Percentiles rank a stretch among this genome's conserved stretches.
phyloP scores from a whole-genome alignment of 2,797 vertebrate species.

The Rousettus madagascariensis region DNA sequence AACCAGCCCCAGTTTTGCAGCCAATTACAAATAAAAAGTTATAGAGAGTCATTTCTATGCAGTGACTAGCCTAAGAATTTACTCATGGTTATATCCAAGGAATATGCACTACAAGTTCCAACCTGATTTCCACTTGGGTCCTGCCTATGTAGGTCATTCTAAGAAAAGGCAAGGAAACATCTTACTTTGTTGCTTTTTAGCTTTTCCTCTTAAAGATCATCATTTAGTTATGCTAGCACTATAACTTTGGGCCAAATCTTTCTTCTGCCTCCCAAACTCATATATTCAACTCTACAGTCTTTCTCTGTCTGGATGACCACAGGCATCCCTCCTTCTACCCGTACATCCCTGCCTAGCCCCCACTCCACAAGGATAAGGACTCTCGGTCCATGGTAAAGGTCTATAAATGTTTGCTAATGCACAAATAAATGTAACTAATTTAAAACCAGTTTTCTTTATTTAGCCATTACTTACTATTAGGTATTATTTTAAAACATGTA shows the following conservation, averaged over 20 bases:
- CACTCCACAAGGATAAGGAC: not conserved
- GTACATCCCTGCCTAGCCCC: not conserved
- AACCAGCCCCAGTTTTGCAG: conserved; percentile 12
- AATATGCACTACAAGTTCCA: not conserved
- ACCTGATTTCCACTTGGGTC: conserved; percentile 10
- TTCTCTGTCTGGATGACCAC: not conserved
- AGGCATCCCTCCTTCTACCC: not conserved
- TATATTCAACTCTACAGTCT: not conserved
- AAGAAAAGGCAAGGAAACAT: not conserved
- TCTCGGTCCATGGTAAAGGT: not conserved
- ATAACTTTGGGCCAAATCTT: not conserved
- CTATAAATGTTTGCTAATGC: not conserved
- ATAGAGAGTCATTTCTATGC: not conserved
- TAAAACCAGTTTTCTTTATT: conserved; percentile 24
- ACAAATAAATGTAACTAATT: not conserved
- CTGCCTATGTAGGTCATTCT: conserved; percentile 44
- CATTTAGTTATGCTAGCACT: not conserved
- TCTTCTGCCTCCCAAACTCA: not conserved
- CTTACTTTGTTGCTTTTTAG: conserved; percentile 28
- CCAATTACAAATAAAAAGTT: not conserved
- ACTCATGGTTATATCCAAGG: not conserved
- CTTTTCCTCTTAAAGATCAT: conserved; percentile 31
- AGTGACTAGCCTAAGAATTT: not conserved
- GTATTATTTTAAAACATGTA: not conserved
- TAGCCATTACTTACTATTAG: not conserved